phyloP scores from a whole-genome alignment of 1,140 invertebrate genomes.

The Orchestia grillus region DNA sequence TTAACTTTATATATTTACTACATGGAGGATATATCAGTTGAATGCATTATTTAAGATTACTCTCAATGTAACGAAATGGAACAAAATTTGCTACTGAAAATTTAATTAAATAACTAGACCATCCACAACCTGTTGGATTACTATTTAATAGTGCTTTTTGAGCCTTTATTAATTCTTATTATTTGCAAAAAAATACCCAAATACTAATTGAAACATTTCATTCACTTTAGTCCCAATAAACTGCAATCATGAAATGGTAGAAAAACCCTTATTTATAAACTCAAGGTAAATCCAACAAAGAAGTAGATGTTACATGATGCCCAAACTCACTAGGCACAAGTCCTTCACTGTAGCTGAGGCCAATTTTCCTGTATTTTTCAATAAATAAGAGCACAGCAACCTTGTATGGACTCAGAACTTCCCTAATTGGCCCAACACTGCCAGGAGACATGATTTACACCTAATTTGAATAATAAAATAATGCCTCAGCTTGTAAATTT shows the following conservation, averaged over 20 bases:
- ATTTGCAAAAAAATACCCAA: no score
- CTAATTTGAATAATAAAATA: neutral
- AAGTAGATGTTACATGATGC: neutral
- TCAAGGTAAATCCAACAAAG: neutral
- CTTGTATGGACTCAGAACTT: constrained; percentile 22
- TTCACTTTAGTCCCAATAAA: neutral
- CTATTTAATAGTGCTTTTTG: no score
- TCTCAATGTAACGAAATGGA: no score
- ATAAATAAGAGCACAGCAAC: constrained; percentile 38
- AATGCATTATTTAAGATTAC: no score
- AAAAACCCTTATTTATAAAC: neutral
- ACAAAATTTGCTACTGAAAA: no score
- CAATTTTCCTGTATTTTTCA: constrained; percentile 21
- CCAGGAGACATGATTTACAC: neutral
- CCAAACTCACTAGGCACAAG: neutral
- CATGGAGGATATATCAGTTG: no score
- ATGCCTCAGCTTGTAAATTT: neutral
- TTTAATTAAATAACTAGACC: no score
- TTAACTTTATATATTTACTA: no score
- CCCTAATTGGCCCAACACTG: constrained; percentile 13
- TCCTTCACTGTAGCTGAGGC: neutral
- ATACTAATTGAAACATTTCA: neutral
- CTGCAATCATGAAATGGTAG: neutral
- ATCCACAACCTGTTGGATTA: no score
- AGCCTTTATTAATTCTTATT: no score